Evolutionary conservation across 2,888 invertebrate species (phyloP).

Genomic region (Stenodera caucasica): DNA sequence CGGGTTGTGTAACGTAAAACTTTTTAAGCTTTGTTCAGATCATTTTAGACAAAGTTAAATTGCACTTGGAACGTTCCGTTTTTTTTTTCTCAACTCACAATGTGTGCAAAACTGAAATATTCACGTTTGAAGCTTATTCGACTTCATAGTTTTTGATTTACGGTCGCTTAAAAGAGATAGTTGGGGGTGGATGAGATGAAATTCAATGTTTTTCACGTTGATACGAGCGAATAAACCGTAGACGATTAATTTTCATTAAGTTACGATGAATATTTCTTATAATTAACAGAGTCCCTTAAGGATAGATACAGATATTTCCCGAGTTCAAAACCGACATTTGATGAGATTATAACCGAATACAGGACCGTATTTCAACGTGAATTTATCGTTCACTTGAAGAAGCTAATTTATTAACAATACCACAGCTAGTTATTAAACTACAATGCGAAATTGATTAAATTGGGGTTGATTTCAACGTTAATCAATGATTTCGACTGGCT

Average conservation of each 20-base stretch:
- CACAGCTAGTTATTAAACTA: too few species aligned
- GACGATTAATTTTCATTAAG: background rate
- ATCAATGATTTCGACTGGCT: too few species aligned
- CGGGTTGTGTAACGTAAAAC: conserved; percentile 9
- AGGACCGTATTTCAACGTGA: background rate
- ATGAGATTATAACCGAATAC: background rate
- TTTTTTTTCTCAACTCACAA: conserved; percentile 23
- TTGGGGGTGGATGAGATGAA: too few species aligned
- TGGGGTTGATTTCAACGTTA: too few species aligned
- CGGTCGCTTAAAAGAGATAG: background rate
- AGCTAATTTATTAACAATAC: background rate
- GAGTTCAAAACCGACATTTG: background rate
- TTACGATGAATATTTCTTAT: background rate
- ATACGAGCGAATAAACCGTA: background rate
- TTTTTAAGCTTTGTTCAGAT: conserved; percentile 25
- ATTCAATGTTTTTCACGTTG: too few species aligned
- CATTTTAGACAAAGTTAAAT: conserved; percentile 28
- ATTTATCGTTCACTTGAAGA: background rate
- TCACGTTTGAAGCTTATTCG: conserved; percentile 28
- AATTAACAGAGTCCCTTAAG: background rate
- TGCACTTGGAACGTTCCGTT: conserved; percentile 20
- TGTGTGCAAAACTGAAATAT: conserved; percentile 10
- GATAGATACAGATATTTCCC: background rate
- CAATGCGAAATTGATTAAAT: too few species aligned
- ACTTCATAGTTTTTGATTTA: conserved; percentile 26